phyloP scores from a whole-genome alignment of 2,797 vertebrate species.

The Melanotaenia trifasciata region DNA sequence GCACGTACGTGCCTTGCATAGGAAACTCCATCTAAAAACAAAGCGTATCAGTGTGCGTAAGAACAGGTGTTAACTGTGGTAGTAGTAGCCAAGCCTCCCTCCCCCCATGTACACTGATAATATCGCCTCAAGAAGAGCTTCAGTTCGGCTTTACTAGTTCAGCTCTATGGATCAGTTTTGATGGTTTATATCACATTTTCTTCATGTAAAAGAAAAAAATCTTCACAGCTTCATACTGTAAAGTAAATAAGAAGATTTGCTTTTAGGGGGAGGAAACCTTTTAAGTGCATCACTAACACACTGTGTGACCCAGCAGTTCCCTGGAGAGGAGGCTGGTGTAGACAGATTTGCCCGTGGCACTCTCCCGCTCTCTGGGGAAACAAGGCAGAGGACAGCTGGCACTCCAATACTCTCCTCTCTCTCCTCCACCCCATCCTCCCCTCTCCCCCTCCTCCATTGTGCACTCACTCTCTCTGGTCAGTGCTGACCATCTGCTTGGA shows the following conservation, averaged over 20 bases:
- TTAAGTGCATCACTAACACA: conserved; percentile 28
- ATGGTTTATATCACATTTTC: background rate
- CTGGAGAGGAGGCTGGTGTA: conserved; percentile 38
- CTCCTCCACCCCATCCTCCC: background rate
- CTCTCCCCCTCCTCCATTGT: conserved; percentile 3
- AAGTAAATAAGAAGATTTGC: conserved; percentile 1
- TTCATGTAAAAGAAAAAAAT: no score
- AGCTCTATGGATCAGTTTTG: no score
- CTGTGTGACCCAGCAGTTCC: conserved; percentile 36
- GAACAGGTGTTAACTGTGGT: conserved; percentile 51
- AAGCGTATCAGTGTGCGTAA: conserved; percentile 30
- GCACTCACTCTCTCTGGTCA: conserved; percentile 65
- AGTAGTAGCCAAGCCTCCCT: background rate
- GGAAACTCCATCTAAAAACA: conserved; percentile 27
- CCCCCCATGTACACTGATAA: conserved; percentile 3
- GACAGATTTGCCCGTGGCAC: conserved; percentile 40
- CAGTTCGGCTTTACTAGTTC: no score
- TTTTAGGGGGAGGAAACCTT: background rate
- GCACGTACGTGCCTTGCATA: conserved; percentile 1
- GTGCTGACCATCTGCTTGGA: conserved; percentile 81
- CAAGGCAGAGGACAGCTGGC: conserved; percentile 78
- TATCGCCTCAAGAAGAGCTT: no score
- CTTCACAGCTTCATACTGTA: no score
- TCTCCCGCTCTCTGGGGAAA: conserved; percentile 39
- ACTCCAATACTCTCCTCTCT: conserved; percentile 42